These are phyloP conservation scores for Brenthis hecate DNA, from an alignment of 2,888 invertebrate species.

Conservation along the genomic window DNA sequence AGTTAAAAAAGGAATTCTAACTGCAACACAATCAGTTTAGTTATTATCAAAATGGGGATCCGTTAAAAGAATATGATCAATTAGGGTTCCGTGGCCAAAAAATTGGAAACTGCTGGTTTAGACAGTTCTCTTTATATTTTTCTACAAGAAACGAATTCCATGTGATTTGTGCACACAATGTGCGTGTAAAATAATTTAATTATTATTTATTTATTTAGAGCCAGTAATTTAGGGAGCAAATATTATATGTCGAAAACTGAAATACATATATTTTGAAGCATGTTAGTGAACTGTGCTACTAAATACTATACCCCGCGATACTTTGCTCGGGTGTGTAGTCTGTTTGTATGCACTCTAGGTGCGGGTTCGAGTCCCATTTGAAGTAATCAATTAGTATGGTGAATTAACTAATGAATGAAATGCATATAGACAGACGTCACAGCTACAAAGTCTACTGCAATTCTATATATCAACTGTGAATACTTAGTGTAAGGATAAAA, in stretches of 20 bases:
- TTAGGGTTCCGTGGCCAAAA: neutral
- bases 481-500: constrained; percentile 59
- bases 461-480: constrained; percentile 44
- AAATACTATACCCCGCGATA: constrained; percentile 15
- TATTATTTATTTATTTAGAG: constrained; percentile 67
- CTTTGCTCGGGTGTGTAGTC: constrained; percentile 5
- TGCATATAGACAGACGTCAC: neutral
- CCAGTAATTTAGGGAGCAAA: constrained; percentile 56
- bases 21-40: too few relatives aligned
- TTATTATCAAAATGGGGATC: too few relatives aligned
- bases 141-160: constrained; percentile 55
- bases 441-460: constrained; percentile 20
- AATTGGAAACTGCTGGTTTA: constrained; percentile 31
- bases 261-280: constrained; percentile 36
- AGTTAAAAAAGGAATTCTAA: too few relatives aligned
- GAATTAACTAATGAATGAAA: neutral
- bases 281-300: constrained; percentile 13
- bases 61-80: too few relatives aligned
- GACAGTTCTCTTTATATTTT: constrained; percentile 50
- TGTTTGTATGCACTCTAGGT: neutral
- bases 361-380: neutral
- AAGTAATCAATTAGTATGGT: neutral
- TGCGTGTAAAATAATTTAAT: constrained; percentile 52
- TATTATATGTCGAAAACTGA: constrained; percentile 38
- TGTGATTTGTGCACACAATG: constrained; percentile 50